phyloP scores from a whole-genome alignment of 2,113 vertebrate genomes.

The Platysternon megacephalum region DNA sequence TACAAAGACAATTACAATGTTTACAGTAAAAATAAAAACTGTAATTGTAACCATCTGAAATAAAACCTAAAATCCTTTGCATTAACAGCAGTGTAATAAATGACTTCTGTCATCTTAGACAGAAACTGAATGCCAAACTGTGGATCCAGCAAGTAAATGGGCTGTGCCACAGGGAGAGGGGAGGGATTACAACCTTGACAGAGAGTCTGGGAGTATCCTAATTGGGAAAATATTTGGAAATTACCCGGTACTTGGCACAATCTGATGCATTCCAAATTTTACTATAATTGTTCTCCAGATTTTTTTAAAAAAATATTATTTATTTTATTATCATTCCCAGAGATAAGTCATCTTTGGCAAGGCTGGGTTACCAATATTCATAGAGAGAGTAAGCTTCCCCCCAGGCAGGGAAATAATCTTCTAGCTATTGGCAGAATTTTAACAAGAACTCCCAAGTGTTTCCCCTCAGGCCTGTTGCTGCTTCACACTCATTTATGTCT shows the following conservation, averaged over 20 bases:
- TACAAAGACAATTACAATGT: not conserved
- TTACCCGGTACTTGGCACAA: not conserved
- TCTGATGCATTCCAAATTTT: not conserved
- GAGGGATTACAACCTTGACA: not conserved
- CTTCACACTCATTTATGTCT: not conserved
- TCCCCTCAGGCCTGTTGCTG: not conserved
- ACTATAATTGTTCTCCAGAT: not conserved
- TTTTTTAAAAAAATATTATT: not conserved
- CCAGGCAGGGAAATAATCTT: not conserved
- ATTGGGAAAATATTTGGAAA: not conserved
- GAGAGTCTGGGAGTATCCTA: not conserved
- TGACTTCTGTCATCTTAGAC: not conserved
- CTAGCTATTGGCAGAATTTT: accelerated
- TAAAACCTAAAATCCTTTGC: not conserved
- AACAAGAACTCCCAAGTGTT: not conserved
- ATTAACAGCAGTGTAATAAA: not conserved
- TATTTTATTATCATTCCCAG: not conserved
- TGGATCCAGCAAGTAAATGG: not conserved
- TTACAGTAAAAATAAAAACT: not conserved
- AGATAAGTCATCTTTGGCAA: not conserved
- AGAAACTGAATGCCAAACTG: not conserved
- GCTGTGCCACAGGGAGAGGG: not conserved
- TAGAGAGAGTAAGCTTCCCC: not conserved
- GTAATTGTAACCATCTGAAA: not conserved
- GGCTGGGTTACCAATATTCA: accelerated